Conservation (phyloP, 2,888 invertebrate genomes). For the Drosophila mulleri region DNA sequence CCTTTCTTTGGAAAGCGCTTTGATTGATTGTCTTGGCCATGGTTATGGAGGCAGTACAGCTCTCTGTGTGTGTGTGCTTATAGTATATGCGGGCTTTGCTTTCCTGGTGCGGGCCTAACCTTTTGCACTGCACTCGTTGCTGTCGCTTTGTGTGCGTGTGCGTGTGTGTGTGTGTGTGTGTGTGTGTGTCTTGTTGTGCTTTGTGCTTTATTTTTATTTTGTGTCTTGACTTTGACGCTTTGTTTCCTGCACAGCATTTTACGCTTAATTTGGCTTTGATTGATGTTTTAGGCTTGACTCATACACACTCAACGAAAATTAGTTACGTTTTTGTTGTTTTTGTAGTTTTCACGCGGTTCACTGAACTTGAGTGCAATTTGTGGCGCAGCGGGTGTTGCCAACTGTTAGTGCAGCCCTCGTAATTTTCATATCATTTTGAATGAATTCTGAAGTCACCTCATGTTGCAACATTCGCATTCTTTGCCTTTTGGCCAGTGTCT, state of each 20-base stretch:
- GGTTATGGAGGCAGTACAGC: slow-evolving; percentile 39
- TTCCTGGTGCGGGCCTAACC: slow-evolving; percentile 71
- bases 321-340: slow-evolving; percentile 47
- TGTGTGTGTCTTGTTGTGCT: slow-evolving; percentile 22
- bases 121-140: slow-evolving; percentile 56
- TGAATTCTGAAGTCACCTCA: slow-evolving; percentile 3
- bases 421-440: slow-evolving; percentile 54
- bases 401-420: slow-evolving; percentile 30
- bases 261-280: slow-evolving; percentile 80
- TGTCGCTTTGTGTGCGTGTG: slow-evolving; percentile 10
- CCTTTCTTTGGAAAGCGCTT: slow-evolving; percentile 73
- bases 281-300: slow-evolving; percentile 67
- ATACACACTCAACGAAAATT: slow-evolving; percentile 41
- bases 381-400: slow-evolving; percentile 23
- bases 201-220: slow-evolving; percentile 24
- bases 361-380: slow-evolving; percentile 42
- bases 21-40: slow-evolving; percentile 67
- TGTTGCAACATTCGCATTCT: slow-evolving; percentile 52
- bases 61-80: not conserved
- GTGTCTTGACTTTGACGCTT: slow-evolving; percentile 64
- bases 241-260: slow-evolving; percentile 65
- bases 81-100: slow-evolving; percentile 62
- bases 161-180: slow-evolving; percentile 18
- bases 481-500: slow-evolving; percentile 18
- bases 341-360: slow-evolving; percentile 37